A percentile compares a stretch with the other conserved stretches of the same genome.
Evolutionary conservation across 2,113 vertebrate genomes (phyloP).

Genomic region (Heterocephalus glaber): DNA sequence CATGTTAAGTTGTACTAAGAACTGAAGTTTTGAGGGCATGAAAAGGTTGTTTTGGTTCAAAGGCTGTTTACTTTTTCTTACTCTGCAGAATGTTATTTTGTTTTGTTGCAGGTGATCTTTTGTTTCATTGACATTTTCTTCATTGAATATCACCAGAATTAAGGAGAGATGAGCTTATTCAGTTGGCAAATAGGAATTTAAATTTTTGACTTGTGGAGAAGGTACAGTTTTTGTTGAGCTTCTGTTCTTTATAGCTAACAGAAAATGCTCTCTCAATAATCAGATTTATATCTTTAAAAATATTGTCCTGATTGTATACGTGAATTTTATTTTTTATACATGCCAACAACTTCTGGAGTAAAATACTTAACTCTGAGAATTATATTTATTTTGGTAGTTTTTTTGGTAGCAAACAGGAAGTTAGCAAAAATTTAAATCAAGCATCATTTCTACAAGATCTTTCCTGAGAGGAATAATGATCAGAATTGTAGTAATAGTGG

Average conservation of each 20-base stretch:
- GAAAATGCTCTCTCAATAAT: slow-evolving; percentile 54
- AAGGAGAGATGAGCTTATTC: not conserved
- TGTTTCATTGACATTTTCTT: slow-evolving; percentile 51
- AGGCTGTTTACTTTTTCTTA: slow-evolving; percentile 40
- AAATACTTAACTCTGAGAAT: slow-evolving; percentile 36
- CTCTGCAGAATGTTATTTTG: slow-evolving; percentile 50
- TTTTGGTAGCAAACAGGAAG: slow-evolving; percentile 34
- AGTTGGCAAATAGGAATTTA: slow-evolving; percentile 44
- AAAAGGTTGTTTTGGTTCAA: slow-evolving; percentile 47
- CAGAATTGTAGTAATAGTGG: slow-evolving; percentile 16
- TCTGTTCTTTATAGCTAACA: slow-evolving; percentile 46
- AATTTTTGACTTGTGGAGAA: slow-evolving; percentile 45
- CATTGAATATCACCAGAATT: not conserved
- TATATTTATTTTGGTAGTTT: slow-evolving; percentile 36
- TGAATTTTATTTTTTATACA: slow-evolving; percentile 17
- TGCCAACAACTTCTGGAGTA: slow-evolving; percentile 16
- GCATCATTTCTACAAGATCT: slow-evolving; percentile 29
- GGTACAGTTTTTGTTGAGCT: not conserved
- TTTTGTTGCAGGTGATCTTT: slow-evolving; percentile 58
- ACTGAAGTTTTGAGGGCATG: not conserved
- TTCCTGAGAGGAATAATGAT: slow-evolving; percentile 55
- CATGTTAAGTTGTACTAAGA: not conserved
- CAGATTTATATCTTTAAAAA: slow-evolving; percentile 36
- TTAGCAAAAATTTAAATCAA: slow-evolving; percentile 58
- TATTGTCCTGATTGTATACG: slow-evolving; percentile 34